Percentiles rank a stretch among this genome's conserved stretches.
Conservation (phyloP, 2,113 vertebrate genomes). For the Neolamprologus longior region DNA sequence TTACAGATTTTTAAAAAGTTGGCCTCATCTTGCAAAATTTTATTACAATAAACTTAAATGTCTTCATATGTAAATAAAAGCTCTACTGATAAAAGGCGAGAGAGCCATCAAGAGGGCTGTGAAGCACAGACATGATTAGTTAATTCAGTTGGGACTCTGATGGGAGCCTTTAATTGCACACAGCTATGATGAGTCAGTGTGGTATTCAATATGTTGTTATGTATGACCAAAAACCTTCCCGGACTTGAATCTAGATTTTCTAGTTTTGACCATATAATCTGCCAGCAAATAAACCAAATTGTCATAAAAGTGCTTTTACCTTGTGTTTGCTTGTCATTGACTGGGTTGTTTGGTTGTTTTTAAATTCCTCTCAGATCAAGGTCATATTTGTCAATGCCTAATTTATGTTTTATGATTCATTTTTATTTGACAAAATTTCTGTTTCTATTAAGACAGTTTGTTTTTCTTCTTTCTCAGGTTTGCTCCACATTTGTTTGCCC, state of each 20-base stretch:
- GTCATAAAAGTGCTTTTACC: not conserved
- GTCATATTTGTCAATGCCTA: not conserved
- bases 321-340: not conserved
- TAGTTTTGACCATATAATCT: not conserved
- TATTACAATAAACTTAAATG: not conserved
- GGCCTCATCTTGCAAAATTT: not conserved
- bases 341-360: not conserved
- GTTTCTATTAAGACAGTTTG: not conserved
- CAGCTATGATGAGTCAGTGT: not conserved
- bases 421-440: not conserved
- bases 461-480: not conserved
- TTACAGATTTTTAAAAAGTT: not conserved
- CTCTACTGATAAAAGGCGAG: not conserved
- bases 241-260: not conserved
- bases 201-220: not conserved
- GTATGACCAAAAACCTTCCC: not conserved
- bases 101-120: not conserved
- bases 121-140: not conserved
- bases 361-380: not conserved
- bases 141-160: not conserved
- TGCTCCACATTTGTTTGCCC: not conserved
- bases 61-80: not conserved
- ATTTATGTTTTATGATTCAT: not conserved
- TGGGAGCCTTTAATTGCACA: not conserved
- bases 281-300: not conserved